Conservation (phyloP, 2,797 vertebrate species). For the Myotis findleyi region DNA sequence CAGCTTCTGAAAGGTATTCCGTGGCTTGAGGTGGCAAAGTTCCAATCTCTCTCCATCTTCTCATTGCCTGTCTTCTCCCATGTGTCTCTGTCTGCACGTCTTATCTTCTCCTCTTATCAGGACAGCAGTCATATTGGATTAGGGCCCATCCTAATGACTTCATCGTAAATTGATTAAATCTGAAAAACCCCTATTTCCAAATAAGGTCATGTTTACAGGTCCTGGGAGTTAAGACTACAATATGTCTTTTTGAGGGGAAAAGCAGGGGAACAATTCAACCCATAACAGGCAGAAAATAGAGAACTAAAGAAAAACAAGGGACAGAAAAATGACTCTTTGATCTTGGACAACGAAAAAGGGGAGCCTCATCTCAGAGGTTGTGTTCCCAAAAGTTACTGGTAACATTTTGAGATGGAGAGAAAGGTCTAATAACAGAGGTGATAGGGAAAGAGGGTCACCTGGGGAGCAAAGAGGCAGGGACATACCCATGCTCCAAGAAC, state of each 20-base stretch:
- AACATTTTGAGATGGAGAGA: neutral
- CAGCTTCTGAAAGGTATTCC: neutral
- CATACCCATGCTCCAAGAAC: fast-evolving
- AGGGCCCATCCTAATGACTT: neutral
- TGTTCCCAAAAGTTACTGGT: neutral
- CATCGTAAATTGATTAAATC: neutral
- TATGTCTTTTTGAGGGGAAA: neutral
- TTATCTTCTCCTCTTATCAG: neutral
- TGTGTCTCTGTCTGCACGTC: neutral
- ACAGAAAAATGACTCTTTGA: neutral
- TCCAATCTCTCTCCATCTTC: neutral
- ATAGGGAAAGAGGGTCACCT: too few species aligned
- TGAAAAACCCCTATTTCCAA: neutral
- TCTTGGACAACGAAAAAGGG: neutral
- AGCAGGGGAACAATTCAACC: neutral
- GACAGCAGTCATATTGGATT: neutral
- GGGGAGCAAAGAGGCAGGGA: neutral
- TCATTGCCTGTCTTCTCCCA: neutral
- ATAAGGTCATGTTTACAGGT: neutral
- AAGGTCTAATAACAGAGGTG: neutral
- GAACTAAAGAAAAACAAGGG: neutral
- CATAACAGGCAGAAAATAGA: neutral
- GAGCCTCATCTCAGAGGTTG: neutral
- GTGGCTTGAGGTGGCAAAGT: neutral
- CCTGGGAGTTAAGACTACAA: neutral